Evolutionary conservation across 2,797 vertebrate genomes (phyloP).

Genomic region (Thamnophis elegans): DNA sequence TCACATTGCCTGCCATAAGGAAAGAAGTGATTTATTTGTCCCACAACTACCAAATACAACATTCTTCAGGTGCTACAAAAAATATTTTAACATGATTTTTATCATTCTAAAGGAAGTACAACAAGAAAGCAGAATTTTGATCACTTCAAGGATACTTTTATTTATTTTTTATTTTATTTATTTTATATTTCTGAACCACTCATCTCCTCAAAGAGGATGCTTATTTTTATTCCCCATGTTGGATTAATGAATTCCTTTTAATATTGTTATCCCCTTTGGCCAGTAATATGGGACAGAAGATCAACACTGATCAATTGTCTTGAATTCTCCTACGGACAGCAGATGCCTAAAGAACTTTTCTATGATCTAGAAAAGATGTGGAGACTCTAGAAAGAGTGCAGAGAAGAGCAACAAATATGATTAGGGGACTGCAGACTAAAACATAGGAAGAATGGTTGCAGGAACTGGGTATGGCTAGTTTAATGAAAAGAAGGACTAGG

Average conservation of each 20-base stretch:
- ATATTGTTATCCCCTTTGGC: neutral
- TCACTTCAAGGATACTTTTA: neutral
- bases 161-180: neutral
- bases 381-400: no score
- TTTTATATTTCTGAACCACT: neutral
- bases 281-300: neutral
- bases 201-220: neutral
- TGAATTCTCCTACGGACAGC: neutral
- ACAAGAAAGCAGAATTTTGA: neutral
- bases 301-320: neutral
- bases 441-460: no score
- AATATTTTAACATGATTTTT: neutral
- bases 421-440: no score
- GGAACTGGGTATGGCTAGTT: no score
- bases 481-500: no score
- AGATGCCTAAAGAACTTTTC: neutral
- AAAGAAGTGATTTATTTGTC: neutral
- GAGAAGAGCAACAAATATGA: no score
- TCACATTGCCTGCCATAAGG: neutral
- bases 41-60: neutral
- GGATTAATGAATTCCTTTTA: neutral
- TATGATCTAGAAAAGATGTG: no score
- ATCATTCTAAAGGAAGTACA: neutral
- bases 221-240: neutral
- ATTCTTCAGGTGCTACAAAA: neutral